A percentile compares a stretch with the other conserved stretches of the same genome.
These are phyloP conservation scores for Protophormia terraenovae DNA, from an alignment of 2,888 invertebrate genomes.

Conservation along the genomic window DNA sequence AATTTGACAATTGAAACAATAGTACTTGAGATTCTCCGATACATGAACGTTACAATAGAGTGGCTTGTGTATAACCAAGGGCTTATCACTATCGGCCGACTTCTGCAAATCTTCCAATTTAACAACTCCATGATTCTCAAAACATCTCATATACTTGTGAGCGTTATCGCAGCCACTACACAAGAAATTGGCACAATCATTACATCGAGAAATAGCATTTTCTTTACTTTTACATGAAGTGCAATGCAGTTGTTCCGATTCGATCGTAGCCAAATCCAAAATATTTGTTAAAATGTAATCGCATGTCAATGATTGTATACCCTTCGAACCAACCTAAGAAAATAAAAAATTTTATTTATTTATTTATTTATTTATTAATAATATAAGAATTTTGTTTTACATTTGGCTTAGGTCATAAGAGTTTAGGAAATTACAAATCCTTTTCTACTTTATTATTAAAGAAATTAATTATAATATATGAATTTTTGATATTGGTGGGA, in stretches of 20 bases:
- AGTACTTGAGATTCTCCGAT: constrained; percentile 92
- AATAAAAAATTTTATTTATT: background rate
- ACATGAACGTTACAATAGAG: constrained; percentile 91
- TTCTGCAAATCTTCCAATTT: constrained; percentile 92
- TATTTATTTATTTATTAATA: too few relatives aligned
- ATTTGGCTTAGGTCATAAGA: too few relatives aligned
- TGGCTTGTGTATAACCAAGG: constrained; percentile 92
- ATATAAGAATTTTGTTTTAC: too few relatives aligned
- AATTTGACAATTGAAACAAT: constrained; percentile 92
- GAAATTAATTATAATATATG: too few relatives aligned
- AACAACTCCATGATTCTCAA: constrained; percentile 96
- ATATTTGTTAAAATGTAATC: constrained; percentile 94
- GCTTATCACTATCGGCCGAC: constrained; percentile 85
- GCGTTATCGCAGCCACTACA: constrained; percentile 97
- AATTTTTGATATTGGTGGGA: too few relatives aligned
- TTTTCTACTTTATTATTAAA: too few relatives aligned
- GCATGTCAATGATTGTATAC: constrained; percentile 89
- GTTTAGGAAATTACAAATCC: too few relatives aligned
- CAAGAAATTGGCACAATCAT: constrained; percentile 96
- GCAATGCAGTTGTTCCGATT: constrained; percentile 87
- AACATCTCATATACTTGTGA: constrained; percentile 98
- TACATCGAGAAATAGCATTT: constrained; percentile 95
- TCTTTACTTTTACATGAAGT: constrained; percentile 98
- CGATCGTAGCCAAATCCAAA: constrained; percentile 90
- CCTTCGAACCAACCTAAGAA: constrained; percentile 86